Evolutionary conservation across 2,113 vertebrate genomes (phyloP), one percentile per base, ranked within the genome.

Genomic region (Tragelaphus strepsiceros): DNA sequence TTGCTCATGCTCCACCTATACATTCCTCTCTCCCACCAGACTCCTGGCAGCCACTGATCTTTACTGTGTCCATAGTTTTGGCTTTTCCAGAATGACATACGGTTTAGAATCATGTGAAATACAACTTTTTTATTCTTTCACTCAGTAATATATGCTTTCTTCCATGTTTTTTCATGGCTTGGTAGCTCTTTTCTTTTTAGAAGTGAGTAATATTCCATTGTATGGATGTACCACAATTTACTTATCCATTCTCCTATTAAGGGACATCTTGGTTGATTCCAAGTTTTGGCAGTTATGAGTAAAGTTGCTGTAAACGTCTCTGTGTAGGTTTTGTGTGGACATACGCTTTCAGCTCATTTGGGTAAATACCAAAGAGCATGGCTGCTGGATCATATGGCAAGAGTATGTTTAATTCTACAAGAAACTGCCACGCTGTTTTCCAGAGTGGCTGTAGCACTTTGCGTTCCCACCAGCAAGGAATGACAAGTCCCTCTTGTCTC

Each of bases 281-380:
- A 93, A 39, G 67, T 85, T 97, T 85, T 91, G 88, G 54, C 88
- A 95, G 21, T 94, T 96, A 82, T 49, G 51, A 98, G 64, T 97
- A 91, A 95, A 96, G 39, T 54, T 91, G 24, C 59, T 90, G 26
- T 53, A 59, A 91, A 93, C 51, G 78, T 61, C 32, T 62, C 24
- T 56, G 43, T 95, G 26, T 94, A 94, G 59, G 59, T 81, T 95
- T 94, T 86, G 49, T 96, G 84, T 97, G 24, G 77, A 88, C 58
- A 64, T 64, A 93, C 11, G 46, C 77, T 91, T 94, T 91, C 62
- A 90, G 2, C 32, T 96, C 26, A 90, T 90, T 92, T 92, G 35
- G 30, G 59, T 94, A 71, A 92, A 83, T 94, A 90, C 30, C 64
- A 92, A 61, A 49, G 87, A 94, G 58, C 88, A 51, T 58, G 80